Conservation (phyloP, 2,888 invertebrate species). For the Slavum lentiscoides region DNA sequence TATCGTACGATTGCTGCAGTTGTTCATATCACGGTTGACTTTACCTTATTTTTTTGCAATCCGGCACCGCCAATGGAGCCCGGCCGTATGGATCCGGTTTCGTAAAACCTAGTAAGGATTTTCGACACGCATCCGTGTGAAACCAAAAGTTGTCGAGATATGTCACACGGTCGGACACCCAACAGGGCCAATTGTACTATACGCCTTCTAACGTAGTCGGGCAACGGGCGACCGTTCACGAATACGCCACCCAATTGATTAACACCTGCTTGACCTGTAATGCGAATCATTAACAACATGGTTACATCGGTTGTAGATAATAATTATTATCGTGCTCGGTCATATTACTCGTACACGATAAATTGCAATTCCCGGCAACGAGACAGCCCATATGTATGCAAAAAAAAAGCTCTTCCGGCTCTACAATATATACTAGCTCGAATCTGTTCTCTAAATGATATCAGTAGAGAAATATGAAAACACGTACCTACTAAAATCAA, state of each 20-base stretch:
- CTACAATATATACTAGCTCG: no score
- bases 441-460: no score
- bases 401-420: no score
- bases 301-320: no score
- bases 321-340: no score
- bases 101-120: constrained; percentile 93
- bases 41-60: constrained; percentile 47
- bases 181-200: constrained; percentile 93
- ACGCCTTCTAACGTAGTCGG: constrained; percentile 88
- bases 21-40: background rate
- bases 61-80: constrained; percentile 86
- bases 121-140: constrained; percentile 98
- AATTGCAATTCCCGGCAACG: no score
- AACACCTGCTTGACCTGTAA: constrained; percentile 90
- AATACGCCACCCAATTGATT: constrained; percentile 97
- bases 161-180: constrained; percentile 95
- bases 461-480: no score
- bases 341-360: no score
- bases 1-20: no score
- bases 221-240: constrained; percentile 95
- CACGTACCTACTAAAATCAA: no score
- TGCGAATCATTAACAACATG: background rate
- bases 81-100: constrained; percentile 93
- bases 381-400: no score
- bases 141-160: constrained; percentile 90